Evolutionary conservation across 2,888 invertebrate species (phyloP), one percentile per base, ranked within the genome.

Genomic region (Hesperia comma): DNA sequence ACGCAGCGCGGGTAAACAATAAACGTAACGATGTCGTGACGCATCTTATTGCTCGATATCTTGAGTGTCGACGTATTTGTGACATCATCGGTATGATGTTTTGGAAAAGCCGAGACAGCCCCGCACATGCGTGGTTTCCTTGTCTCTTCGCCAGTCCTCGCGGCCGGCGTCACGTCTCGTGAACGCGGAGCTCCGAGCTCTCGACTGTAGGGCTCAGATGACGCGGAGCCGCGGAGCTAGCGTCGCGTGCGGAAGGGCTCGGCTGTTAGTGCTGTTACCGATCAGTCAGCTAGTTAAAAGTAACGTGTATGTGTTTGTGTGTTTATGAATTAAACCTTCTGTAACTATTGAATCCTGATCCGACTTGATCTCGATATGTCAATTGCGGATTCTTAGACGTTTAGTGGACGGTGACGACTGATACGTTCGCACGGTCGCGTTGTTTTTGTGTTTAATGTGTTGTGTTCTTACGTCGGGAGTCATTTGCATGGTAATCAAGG

Each of bases 71-170:
- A 37, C 33, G 57, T 55, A 57, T 57, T 41, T n/a, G 54, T 63
- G 55, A 63, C 53, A 51, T 61, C 61, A 61, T 83, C 80, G 81
- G 70, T 71, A 70, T 74, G 76, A 77, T 80, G 77, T 79, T 77
- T 80, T 74, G 83, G 85, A 85, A 87, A 89, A 86, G 74, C 84
- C 82, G 77, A 81, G 83, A 41, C 17, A 40, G 81, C 79, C 78
- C 78, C 78, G 88, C 90, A 84, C 90, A 89, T 91, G 90, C 90
- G 90, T 87, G 80, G 84, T 85, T 83, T 81, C 77, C 83, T 81
- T 80, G 84, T 83, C 78, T 79, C 76, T 76, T 79, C 78, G 32
- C 76, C 76, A 76, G 56, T 41, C 51, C 56, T 67, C 53, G 68
- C 62, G 60, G 46, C 46, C 49, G 46, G 54, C 64, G 64, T 67